A percentile compares a stretch with the other conserved stretches of the same genome.
Evolutionary conservation across 1,140 invertebrate genomes (phyloP).

Genomic region (Odontomachus brunneus): DNA sequence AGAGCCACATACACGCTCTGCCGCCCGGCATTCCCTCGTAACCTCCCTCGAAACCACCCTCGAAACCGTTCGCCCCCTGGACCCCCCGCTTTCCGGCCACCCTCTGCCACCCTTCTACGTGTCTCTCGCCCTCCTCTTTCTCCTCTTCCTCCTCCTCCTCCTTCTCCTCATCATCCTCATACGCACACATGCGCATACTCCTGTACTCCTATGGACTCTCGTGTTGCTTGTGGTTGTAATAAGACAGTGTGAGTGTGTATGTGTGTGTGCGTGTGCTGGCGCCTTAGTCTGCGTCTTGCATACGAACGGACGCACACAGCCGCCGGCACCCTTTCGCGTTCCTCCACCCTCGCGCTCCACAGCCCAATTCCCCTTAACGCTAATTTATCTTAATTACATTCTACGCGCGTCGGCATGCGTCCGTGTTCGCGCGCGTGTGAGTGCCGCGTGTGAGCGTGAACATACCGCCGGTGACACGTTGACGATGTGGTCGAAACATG

Average conservation of each 20-base stretch:
- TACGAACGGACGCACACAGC: conserved; percentile 39
- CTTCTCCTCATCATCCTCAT: conserved; percentile 46
- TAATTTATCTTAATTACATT: conserved; percentile 85
- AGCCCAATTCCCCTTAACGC: conserved; percentile 82
- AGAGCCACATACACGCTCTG: conserved; percentile 7
- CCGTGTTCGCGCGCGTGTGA: conserved; percentile 38
- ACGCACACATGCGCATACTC: conserved; percentile 1
- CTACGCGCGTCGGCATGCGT: conserved; percentile 80
- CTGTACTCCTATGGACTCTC: neutral
- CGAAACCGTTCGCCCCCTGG: conserved; percentile 40
- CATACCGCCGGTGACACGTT: conserved; percentile 19
- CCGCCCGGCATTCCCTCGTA: conserved; percentile 51
- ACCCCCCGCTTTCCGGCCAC: conserved; percentile 40
- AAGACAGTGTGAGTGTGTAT: conserved; percentile 16
- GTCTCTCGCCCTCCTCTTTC: conserved; percentile 45
- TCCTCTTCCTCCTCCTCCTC: conserved; percentile 53
- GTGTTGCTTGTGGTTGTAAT: conserved; percentile 19
- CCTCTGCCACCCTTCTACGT: conserved; percentile 65
- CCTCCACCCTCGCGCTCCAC: conserved; percentile 71
- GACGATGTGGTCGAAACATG: conserved; percentile 37
- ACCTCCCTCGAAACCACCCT: conserved; percentile 37
- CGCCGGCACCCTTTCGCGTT: conserved; percentile 67
- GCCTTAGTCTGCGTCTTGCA: neutral
- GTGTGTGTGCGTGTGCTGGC: too few species aligned
- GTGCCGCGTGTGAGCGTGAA: neutral